Evolutionary conservation across 2,888 invertebrate species (phyloP), one percentile per base, ranked within the genome.

Genomic region (Uropetala carovei): DNA sequence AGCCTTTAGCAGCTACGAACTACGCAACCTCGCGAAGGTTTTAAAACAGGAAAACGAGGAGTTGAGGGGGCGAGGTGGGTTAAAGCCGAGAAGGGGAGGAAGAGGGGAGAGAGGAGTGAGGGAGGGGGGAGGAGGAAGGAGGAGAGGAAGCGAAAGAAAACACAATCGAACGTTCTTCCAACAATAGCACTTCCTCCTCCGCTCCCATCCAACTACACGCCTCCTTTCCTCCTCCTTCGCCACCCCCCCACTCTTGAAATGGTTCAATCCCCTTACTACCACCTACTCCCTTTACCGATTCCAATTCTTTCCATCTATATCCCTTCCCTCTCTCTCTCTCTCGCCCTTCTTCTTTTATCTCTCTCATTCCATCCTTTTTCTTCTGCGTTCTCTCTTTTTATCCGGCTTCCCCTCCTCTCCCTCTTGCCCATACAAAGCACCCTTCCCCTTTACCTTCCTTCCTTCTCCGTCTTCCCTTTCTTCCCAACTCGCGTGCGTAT

Each of bases 111-210:
- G 0, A 16, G 27, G 9, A 18, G 83, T 13, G 18, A 27, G 56
- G n/a, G 30, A n/a, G 18, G 18, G 64, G 89, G 14, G 43, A 18
- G 30, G 30, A 30, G 30, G 82, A 18, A 18, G 14, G 18, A 56
- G n/a, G 14, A 11, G 57, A 16, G 57, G 64, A 89, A 60, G 64
- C 27, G 60, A 43, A 64, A 30, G 60, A 27, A 85, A 59, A 86
- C 86, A 89, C 89, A 68, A 68, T 89, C 64, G 64, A 89, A 89
- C 18, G 89, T 64, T 89, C 89, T 89, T 64, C 89, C 89, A 89
- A 89, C 89, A 89, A 89, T 89, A 89, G 89, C 30, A 68, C 64
- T 68, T 86, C 86, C 60, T 59, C 86, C 60, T 43, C 86, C 27
- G 9, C 86, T 16, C 58, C 27, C 57, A 59, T 8, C 43, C 43